Base-by-base conservation (phyloP, 2,797 vertebrate genomes). In the Myioborus miniatus region DNA sequence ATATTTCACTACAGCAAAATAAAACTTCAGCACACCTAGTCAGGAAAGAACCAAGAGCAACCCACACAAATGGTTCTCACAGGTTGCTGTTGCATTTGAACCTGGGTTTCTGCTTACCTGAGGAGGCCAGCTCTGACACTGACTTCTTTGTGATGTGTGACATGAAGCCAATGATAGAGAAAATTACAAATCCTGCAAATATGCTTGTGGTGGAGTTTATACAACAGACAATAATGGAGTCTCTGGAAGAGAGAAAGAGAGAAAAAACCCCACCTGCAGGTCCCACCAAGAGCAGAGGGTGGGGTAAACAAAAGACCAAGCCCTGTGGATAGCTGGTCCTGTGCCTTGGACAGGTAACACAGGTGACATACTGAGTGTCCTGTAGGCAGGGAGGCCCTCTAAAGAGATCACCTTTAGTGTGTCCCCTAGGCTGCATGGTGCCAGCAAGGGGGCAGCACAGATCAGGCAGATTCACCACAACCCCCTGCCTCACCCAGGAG, bases 121-220 rank as follows among this genome's bases (percentile, higher is more conserved):
- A 99, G 43, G 99, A 99, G 36, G 99, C 99, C 64, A 99, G 88
- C 90, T 99, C 99, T 43, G 98, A 97, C 63, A 99, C 98, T 0
- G 99, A 98, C 94, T 98, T 99, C 97, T 99, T 99, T 0, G 99
- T 99, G 96, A 99, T 98, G 96, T 98, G 76, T 1, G 99, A 98
- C 99, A 99, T 99, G 97, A 99, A 99, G 72, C 99, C 99, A 27
- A 99, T 98, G 12, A 99, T 99, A 87, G 99, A 99, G 97, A 99
- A 99, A 97, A 99, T 99, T 95, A 99, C 99, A 10, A 99, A 97
- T 43, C 99, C 99, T 0, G 99, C 99, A 90, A 99, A 99, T 97
- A 99, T 95, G 93, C 99, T 99, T 60, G 99, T 99, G 94, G 97
- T 98, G 87, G 99, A 99, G 97, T 99, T 99, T 96, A 99, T 98